phyloP scores from a whole-genome alignment of 2,888 invertebrate genomes.

The Mesodorylaimus sp. region DNA sequence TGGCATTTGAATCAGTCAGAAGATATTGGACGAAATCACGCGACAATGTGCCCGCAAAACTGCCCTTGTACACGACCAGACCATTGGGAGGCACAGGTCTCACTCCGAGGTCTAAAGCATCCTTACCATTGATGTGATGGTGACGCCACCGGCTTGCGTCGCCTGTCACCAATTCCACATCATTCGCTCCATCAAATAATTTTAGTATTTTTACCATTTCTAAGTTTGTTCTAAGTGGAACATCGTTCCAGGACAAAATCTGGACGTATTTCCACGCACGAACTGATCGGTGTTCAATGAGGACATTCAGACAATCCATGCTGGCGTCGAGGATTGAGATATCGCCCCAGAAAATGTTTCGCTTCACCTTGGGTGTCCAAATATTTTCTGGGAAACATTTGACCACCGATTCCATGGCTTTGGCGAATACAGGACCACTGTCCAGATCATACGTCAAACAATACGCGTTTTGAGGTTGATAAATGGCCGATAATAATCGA shows the following conservation, averaged over 20 bases:
- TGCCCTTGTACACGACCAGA: conserved; percentile 7
- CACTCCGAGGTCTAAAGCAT: too few species aligned
- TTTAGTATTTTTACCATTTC: conserved; percentile 5
- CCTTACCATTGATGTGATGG: too few species aligned
- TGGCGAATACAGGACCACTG: not conserved
- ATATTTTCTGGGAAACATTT: too few species aligned
- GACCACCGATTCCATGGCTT: not conserved
- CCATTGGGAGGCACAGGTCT: conserved; percentile 4
- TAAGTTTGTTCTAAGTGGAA: conserved; percentile 4
- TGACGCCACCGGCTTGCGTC: not conserved
- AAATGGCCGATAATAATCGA: conserved; percentile 3
- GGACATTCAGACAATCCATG: conserved; percentile 4
- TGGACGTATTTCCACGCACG: conserved; percentile 1
- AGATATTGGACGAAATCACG: conserved; percentile 7
- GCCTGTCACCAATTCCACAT: not conserved
- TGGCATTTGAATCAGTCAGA: not conserved
- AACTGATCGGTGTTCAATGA: not conserved
- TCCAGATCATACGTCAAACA: conserved; percentile 6
- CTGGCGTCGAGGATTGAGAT: conserved; percentile 3
- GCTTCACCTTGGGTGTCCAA: not conserved
- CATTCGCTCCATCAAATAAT: not conserved
- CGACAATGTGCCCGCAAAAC: not conserved
- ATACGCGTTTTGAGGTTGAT: conserved; percentile 8
- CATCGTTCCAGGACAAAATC: conserved; percentile 8
- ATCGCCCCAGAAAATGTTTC: conserved; percentile 4